These are phyloP conservation scores for Calliphora vomitoria DNA, from an alignment of 2,888 invertebrate species.

Conservation along the genomic window DNA sequence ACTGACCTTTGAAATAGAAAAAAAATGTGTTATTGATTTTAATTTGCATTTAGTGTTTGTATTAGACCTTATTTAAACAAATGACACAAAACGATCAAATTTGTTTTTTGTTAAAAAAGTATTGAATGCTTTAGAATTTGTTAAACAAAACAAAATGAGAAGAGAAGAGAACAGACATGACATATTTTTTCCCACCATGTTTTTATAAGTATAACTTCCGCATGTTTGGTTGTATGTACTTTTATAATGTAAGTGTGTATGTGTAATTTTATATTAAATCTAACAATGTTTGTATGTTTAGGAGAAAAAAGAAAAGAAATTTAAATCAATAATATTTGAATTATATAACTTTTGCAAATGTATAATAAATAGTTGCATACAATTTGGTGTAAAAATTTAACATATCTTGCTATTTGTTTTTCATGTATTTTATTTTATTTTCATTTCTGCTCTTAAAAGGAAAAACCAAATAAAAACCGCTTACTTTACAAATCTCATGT, in stretches of 20 bases:
- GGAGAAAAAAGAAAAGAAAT: background rate
- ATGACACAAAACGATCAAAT: conserved; percentile 14
- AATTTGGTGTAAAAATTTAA: conserved; percentile 25
- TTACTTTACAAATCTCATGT: conserved; percentile 61
- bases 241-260: background rate
- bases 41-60: conserved; percentile 45
- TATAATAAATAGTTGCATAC: conserved; percentile 19
- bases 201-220: background rate
- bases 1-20: conserved; percentile 57
- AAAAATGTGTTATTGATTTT: conserved; percentile 51
- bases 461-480: conserved; percentile 52
- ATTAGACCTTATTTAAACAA: conserved; percentile 19
- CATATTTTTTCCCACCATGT: background rate
- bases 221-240: background rate
- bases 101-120: background rate
- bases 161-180: background rate
- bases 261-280: background rate
- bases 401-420: conserved; percentile 57
- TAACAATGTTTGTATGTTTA: background rate
- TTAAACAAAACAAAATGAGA: background rate
- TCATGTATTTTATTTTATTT: conserved; percentile 6
- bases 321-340: conserved; percentile 29
- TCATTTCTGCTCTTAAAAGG: conserved; percentile 25
- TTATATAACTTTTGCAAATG: conserved; percentile 35
- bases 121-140: background rate